Evolutionary conservation across 1,140 invertebrate species (phyloP), one percentile per base, ranked within the genome.

Genomic region (Orchesella cincta): DNA sequence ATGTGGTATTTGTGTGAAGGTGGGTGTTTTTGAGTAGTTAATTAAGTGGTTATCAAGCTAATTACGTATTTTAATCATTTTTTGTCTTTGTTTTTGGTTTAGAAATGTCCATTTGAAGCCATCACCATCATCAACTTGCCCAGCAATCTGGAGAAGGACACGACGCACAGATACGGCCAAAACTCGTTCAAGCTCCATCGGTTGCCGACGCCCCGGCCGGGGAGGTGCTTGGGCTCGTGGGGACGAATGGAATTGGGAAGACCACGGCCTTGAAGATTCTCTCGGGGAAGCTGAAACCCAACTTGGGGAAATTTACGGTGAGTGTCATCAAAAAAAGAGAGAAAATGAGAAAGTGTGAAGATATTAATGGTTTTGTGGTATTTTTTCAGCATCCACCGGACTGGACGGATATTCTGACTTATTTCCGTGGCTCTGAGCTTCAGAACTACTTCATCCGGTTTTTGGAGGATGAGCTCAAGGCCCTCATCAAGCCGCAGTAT

Each of bases 361-460:
- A n/a, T n/a, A n/a, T n/a, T n/a, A n/a, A n/a, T n/a, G n/a, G n/a
- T n/a, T n/a, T n/a, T n/a, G n/a, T n/a, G n/a, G n/a, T n/a, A n/a
- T n/a, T n/a, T n/a, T n/a, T n/a, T n/a, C n/a, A n/a, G n/a, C 94
- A 96, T 87, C 95, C 97, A 64, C 98, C 98, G 77, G 98, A 99
- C 86, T 99, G 98, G 98, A 94, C 95, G 81, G 97, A 99, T 86
- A 99, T 99, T 84, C 87, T 99, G 29, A 93, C 92, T 64, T 95
- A 99, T 85, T 99, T 99, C 87, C 92, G 98, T 83, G 98, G 98
- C 74, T 98, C 96, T 26, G 98, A 99, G 85, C 87, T 99, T 73
- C 98, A 99, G 85, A 99, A 99, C 86, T 99, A 98, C 86, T 99
- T 99, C 84, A 99, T 96, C 0, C 98, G 98, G 87, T 98, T 99